These are phyloP conservation scores for Girardinus metallicus DNA, from an alignment of 2,797 vertebrate genomes.

Conservation along the genomic window DNA sequence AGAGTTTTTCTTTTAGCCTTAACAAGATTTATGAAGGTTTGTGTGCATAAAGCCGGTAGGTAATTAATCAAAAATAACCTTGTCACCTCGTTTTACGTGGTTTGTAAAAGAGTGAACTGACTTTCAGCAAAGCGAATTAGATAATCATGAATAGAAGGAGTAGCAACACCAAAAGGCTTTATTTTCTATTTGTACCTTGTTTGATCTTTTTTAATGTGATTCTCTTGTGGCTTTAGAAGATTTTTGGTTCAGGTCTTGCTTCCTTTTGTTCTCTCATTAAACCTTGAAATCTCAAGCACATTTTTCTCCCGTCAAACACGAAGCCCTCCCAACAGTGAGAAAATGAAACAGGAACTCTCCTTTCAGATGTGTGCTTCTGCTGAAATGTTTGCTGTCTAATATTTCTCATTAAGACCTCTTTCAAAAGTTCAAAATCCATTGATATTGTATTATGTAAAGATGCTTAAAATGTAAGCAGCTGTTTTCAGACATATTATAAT, in stretches of 20 bases:
- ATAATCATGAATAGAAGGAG: background rate
- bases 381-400: conserved; percentile 17
- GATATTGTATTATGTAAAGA: conserved; percentile 52
- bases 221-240: background rate
- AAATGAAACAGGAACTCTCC: background rate
- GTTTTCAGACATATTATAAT: conserved; percentile 64
- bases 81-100: background rate
- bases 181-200: background rate
- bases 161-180: background rate
- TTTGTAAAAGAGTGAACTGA: background rate
- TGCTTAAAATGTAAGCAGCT: conserved; percentile 48
- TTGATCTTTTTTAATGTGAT: background rate
- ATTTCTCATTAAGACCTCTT: conserved; percentile 1
- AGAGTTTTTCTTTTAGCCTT: background rate
- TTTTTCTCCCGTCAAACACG: background rate
- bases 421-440: conserved; percentile 19
- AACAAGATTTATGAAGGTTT: background rate
- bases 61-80: background rate
- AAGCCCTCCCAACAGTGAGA: background rate
- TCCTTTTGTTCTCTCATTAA: background rate
- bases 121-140: background rate
- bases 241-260: background rate
- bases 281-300: background rate
- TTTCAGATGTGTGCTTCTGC: conserved; percentile 3
- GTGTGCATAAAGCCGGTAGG: background rate